Conservation (phyloP, 2,888 invertebrate species). For the Capitulum mitella region DNA sequence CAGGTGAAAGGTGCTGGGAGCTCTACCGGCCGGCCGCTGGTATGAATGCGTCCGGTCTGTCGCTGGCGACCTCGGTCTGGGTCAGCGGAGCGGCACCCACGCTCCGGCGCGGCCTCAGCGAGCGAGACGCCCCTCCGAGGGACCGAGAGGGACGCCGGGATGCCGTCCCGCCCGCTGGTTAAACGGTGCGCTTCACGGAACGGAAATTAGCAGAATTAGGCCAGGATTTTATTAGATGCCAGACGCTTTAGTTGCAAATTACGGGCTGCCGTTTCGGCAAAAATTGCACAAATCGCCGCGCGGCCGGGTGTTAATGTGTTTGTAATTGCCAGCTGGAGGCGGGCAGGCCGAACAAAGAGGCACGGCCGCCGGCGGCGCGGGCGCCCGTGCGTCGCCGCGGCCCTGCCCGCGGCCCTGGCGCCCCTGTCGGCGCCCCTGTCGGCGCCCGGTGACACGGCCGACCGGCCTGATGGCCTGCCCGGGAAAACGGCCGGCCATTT, state of each 20-base stretch:
- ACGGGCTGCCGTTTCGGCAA: not conserved
- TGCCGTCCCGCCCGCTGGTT: not conserved
- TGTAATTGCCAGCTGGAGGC: not conserved
- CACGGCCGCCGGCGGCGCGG: not conserved
- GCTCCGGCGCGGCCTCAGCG: not conserved
- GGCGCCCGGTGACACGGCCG: not conserved
- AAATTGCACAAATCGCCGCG: constrained; percentile 3
- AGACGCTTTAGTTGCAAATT: not conserved
- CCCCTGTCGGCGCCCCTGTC: too few relatives aligned
- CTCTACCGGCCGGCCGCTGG: too few relatives aligned
- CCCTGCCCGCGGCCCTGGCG: too few relatives aligned
- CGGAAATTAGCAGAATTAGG: constrained; percentile 7
- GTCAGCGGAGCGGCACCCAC: not conserved
- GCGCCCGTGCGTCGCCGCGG: not conserved
- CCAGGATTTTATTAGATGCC: constrained; percentile 2
- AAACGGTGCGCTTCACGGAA: constrained; percentile 5
- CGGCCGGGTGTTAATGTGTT: not conserved
- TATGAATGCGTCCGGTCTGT: not conserved
- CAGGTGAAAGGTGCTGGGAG: too few relatives aligned
- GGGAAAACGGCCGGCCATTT: not conserved
- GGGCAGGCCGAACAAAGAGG: not conserved
- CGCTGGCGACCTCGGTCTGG: not conserved
- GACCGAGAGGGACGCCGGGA: not conserved
- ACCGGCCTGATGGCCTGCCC: not conserved
- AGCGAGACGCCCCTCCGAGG: too few relatives aligned